These are phyloP conservation scores for Chloroceryle aenea DNA, from an alignment of 2,113 vertebrate genomes.

Conservation along the genomic window DNA sequence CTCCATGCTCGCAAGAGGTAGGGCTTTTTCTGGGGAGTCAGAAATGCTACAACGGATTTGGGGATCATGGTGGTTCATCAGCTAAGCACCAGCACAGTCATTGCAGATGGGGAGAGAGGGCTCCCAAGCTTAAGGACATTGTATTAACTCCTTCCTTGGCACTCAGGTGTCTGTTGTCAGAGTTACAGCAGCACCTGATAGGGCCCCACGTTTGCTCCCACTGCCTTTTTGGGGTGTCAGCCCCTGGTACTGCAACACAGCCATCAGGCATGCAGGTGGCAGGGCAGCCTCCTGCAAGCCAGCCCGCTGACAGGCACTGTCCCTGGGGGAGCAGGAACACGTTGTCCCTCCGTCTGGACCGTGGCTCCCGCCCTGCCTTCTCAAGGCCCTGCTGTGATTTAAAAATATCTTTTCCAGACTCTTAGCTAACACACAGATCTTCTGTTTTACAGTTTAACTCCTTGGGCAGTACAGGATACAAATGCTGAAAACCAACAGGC, in stretches of 20 bases:
- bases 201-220: accelerated
- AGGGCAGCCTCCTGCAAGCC: accelerated
- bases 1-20: accelerated
- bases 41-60: background rate
- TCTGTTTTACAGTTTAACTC: background rate
- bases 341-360: accelerated
- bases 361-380: background rate
- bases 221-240: background rate
- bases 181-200: background rate
- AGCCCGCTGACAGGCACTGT: accelerated
- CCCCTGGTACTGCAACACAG: accelerated
- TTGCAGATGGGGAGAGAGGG: accelerated
- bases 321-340: accelerated
- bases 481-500: background rate
- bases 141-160: background rate
- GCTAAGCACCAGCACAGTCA: background rate
- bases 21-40: background rate
- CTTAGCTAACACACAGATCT: background rate
- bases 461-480: background rate
- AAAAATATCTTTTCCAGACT: constrained; percentile 30
- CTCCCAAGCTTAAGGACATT: background rate
- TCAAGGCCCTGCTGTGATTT: background rate
- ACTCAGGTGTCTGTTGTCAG: background rate
- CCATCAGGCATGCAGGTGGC: accelerated
- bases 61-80: accelerated